Evolutionary conservation across 2,888 invertebrate genomes (phyloP).

Genomic region (Orthosia incerta): DNA sequence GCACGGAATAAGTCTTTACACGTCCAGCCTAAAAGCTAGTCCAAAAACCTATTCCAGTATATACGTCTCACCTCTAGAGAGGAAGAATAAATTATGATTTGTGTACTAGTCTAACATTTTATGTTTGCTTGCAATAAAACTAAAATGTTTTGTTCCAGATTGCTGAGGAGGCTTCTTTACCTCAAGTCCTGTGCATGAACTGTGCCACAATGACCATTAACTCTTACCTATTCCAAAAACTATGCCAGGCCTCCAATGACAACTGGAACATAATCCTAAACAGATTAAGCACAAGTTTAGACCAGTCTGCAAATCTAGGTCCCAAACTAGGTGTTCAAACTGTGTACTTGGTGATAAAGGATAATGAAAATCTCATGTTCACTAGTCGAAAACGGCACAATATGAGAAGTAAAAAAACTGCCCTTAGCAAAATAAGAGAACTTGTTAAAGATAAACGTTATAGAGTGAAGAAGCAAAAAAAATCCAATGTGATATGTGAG

Average conservation of each 20-base stretch:
- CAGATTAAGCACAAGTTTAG: slow-evolving; percentile 69
- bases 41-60: too few species aligned
- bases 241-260: slow-evolving; percentile 74
- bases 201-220: slow-evolving; percentile 78
- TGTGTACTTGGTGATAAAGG: slow-evolving; percentile 75
- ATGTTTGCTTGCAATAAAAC: background rate
- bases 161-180: slow-evolving; percentile 72
- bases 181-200: slow-evolving; percentile 77
- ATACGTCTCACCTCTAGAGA: too few species aligned
- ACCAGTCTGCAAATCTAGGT: slow-evolving; percentile 66
- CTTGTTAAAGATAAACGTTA: slow-evolving; percentile 72
- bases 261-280: slow-evolving; percentile 75
- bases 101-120: too few species aligned
- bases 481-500: slow-evolving; percentile 72
- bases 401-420: slow-evolving; percentile 71
- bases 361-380: slow-evolving; percentile 73
- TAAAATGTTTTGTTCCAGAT: slow-evolving; percentile 71
- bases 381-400: slow-evolving; percentile 73
- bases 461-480: slow-evolving; percentile 64
- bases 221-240: slow-evolving; percentile 79
- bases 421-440: slow-evolving; percentile 75
- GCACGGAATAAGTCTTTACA: too few species aligned
- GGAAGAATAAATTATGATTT: too few species aligned
- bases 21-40: too few species aligned
- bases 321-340: slow-evolving; percentile 69